Base-by-base conservation (phyloP, 2,797 vertebrate genomes). In the Triplophysa bombifrons region DNA sequence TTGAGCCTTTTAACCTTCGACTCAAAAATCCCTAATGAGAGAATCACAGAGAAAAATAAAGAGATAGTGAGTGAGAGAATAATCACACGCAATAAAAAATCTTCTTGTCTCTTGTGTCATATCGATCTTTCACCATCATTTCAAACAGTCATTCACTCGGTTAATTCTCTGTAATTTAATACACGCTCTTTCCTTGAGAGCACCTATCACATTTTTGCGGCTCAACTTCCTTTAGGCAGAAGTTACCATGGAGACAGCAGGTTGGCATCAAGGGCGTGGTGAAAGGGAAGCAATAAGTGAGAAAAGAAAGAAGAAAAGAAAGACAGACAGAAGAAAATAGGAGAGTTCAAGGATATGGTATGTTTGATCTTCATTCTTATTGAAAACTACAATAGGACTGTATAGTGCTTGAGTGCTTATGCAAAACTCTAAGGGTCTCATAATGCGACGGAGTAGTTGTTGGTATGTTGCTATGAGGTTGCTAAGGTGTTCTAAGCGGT, bases 1-100 rank as follows among this genome's bases (percentile, higher is more conserved):
- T 99, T 82, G 98, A 99, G 86, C 97, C 97, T 90, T 98, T 99
- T 88, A 99, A 93, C 87, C 97, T 95, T 4, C 97, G 96, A 93
- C 97, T 98, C 85, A 98, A 93, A 89, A 99, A 98, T 82, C 97
- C 97, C 97, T 99, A 92, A 63, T 90, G 84, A 83, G 61, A 38
- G 70, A 81, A 65, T 60, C 44, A 79, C 34, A 80, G 73, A 61
- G 73, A 73, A 50, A 69, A 38, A 56, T 8, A 25, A 20, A 66
- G 85, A 92, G 89, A 89, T 84, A 86, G 77, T 80, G 88, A 86
- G 85, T 91, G 89, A 89, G 84, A 76, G 60, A 48, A 44, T 77
- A 9, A 71, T 55, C 72, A 25, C 25, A 17, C 27, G 41, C 30
- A 67, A 10, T 76, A n/a, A 50, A 38, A 65, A 44, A 14, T 46